Percentiles rank a stretch among this genome's conserved stretches.
phyloP scores from a whole-genome alignment of 2,797 vertebrate genomes.

The Peromyscus melanophrys region DNA sequence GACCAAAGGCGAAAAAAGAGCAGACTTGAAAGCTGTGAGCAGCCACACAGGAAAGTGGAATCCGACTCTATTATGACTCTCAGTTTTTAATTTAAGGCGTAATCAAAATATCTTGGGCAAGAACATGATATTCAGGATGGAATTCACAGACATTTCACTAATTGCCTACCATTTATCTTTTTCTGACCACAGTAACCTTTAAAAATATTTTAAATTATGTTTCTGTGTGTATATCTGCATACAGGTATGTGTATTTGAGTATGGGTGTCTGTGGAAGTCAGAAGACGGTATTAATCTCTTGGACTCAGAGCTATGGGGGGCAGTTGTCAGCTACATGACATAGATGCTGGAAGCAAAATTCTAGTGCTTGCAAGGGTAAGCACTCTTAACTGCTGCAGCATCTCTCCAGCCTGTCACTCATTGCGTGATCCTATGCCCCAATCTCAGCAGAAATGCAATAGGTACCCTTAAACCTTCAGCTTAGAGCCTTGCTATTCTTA shows the following conservation, averaged over 20 bases:
- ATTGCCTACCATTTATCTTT: neutral
- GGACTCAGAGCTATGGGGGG: neutral
- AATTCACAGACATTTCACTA: neutral
- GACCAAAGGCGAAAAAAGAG: neutral
- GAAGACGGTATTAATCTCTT: neutral
- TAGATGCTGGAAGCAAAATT: neutral
- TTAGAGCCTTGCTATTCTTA: neutral
- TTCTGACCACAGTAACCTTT: neutral
- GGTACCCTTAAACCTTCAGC: slow-evolving; percentile 13
- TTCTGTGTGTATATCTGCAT: neutral
- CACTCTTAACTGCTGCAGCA: neutral
- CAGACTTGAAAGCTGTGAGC: neutral
- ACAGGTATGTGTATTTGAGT: neutral
- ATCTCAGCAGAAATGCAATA: neutral
- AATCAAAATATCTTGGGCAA: neutral
- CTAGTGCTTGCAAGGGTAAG: neutral
- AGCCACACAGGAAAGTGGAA: neutral
- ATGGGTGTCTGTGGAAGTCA: neutral
- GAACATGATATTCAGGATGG: neutral
- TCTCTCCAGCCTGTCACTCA: neutral
- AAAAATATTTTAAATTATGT: neutral
- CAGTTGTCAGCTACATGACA: neutral
- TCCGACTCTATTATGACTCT: neutral
- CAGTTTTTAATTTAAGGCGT: neutral
- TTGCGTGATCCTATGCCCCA: neutral